Evolutionary conservation across 2,888 invertebrate species (phyloP).

Genomic region (Dolichomitus sp.): DNA sequence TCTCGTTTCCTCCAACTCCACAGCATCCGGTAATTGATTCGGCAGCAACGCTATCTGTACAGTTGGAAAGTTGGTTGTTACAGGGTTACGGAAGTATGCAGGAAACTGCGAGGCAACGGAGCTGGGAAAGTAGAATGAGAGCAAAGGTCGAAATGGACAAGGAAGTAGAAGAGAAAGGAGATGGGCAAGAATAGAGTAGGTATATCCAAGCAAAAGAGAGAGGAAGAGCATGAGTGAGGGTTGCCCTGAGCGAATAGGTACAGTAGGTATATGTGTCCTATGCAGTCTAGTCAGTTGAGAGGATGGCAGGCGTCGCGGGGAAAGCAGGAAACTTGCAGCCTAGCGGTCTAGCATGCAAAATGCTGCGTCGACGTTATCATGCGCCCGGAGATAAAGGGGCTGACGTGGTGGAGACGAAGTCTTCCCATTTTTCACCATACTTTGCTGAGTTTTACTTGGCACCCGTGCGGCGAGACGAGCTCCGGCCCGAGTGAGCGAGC

Average conservation of each 20-base stretch:
- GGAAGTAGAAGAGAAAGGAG: constrained; percentile 28
- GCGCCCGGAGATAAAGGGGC: constrained; percentile 82
- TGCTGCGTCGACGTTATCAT: constrained; percentile 85
- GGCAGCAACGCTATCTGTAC: constrained; percentile 47
- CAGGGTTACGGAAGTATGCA: constrained; percentile 55
- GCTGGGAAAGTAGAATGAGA: constrained; percentile 42
- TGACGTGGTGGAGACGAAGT: constrained; percentile 82
- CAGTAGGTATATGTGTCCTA: constrained; percentile 25
- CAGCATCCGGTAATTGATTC: constrained; percentile 75
- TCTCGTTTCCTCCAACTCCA: background rate
- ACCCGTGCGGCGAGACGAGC: constrained; percentile 67
- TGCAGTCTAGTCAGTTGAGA: constrained; percentile 32
- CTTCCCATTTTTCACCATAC: constrained; percentile 82
- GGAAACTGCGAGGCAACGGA: constrained; percentile 42
- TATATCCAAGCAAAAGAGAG: constrained; percentile 23
- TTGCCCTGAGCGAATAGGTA: constrained; percentile 21
- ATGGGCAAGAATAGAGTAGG: constrained; percentile 1
- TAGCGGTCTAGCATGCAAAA: constrained; percentile 82
- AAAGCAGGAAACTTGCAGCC: constrained; percentile 69
- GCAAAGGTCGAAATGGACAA: constrained; percentile 50
- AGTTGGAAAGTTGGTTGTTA: constrained; percentile 54
- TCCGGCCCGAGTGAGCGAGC: constrained; percentile 26
- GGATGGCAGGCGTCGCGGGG: constrained; percentile 36
- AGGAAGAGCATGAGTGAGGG: background rate
- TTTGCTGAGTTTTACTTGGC: constrained; percentile 84